Conservation (phyloP, 2,888 invertebrate genomes). For the Argyresthia albistria region DNA sequence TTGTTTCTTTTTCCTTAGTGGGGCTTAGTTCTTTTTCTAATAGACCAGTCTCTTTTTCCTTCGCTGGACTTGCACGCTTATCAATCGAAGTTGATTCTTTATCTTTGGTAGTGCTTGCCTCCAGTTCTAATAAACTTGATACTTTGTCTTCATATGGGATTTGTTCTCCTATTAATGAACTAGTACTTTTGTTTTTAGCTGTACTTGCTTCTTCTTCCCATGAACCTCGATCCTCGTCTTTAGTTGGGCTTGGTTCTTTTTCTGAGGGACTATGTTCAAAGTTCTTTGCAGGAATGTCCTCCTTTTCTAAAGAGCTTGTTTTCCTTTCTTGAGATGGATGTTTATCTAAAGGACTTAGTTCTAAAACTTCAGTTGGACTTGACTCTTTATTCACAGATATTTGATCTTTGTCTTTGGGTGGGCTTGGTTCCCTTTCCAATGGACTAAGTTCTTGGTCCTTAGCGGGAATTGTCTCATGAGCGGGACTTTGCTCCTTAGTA, state of each 20-base stretch:
- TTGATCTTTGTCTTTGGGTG: neutral
- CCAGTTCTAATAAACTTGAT: slow-evolving; percentile 17
- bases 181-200: neutral
- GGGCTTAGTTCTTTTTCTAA: neutral
- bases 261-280: neutral
- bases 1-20: slow-evolving; percentile 5
- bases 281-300: too few species aligned
- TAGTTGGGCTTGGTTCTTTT: neutral
- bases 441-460: neutral
- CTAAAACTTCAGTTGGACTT: neutral
- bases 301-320: neutral
- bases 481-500: neutral
- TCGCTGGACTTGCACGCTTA: slow-evolving; percentile 1
- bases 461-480: neutral
- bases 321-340: neutral
- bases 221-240: neutral
- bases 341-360: slow-evolving; percentile 4
- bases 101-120: slow-evolving; percentile 20
- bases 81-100: neutral
- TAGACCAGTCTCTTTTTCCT: neutral
- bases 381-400: neutral
- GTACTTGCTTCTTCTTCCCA: neutral
- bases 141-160: neutral
- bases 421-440: neutral
- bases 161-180: neutral